A percentile compares a stretch with the other conserved stretches of the same genome.
Evolutionary conservation across 1,140 invertebrate genomes (phyloP).

Genomic region (Mylabris phalerata): DNA sequence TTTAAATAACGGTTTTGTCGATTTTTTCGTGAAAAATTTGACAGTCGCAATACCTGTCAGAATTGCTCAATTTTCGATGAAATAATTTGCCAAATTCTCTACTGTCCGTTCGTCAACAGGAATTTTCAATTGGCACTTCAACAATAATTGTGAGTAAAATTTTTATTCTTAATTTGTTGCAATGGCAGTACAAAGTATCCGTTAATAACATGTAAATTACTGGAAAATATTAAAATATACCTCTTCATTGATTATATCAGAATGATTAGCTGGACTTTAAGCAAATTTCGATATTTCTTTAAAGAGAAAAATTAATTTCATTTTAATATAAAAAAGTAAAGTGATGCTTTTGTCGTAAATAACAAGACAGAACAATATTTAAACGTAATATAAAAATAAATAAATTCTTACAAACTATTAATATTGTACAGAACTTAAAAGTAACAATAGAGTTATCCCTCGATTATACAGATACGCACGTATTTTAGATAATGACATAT

Average conservation of each 20-base stretch:
- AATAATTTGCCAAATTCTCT: too few species aligned
- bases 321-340: background rate
- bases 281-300: too few species aligned
- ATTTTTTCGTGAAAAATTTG: too few species aligned
- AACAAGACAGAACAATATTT: slow-evolving; percentile 2
- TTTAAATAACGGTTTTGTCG: too few species aligned
- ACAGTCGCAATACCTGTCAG: too few species aligned
- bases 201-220: background rate
- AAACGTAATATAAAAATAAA: slow-evolving; percentile 9
- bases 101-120: too few species aligned
- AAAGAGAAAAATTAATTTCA: too few species aligned
- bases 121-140: too few species aligned
- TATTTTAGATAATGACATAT: slow-evolving; percentile 1
- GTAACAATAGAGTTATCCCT: background rate
- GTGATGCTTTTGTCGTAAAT: slow-evolving; percentile 4
- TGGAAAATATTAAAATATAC: slow-evolving; percentile 12
- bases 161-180: slow-evolving; percentile 18
- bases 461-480: background rate
- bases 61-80: too few species aligned
- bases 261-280: slow-evolving; percentile 2
- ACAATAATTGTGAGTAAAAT: slow-evolving; percentile 3
- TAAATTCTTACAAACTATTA: slow-evolving; percentile 4
- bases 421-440: slow-evolving; percentile 9
- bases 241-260: background rate
- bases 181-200: slow-evolving; percentile 17